Base-by-base conservation (phyloP, 2,888 invertebrate genomes). In the Amphipoea oculea region DNA sequence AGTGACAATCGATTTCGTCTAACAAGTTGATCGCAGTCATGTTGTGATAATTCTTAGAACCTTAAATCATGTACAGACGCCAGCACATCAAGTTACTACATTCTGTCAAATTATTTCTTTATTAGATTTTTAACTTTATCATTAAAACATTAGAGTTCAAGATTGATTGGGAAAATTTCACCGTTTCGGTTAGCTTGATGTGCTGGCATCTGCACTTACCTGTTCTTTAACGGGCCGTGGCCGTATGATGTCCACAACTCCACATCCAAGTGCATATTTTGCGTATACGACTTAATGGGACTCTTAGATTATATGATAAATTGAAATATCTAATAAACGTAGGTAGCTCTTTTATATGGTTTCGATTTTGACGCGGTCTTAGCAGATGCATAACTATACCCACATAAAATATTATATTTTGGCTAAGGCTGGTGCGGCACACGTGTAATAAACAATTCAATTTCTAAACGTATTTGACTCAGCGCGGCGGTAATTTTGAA, bases 401-500 rank as follows among this genome's bases (percentile, higher is more conserved):
- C 11, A 11, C 45, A 11, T 45, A 45, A 11, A 11, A 45, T 45
- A 45, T 45, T 45, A 3, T 1, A n/a, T 4, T 57, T 11, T n/a
- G 57, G 57, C 51, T 51, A 57, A 57, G 4, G 57, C 23, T 60
- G 60, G 60, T n/a, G 60, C n/a, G 60, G 12, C 62, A 29, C 7
- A 62, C 29, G 29, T 29, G n/a, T 62, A 36, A 17, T 29, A 36
- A 20, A 73, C 12, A 36, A 29, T 57, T 45, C 54, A 1, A 62
- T 81, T 81, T 81, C 68, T 69, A 42, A 83, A 81, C 81, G 83
- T 63, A 20, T n/a, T n/a, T 48, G 11, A 0, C 2, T 62, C 29
- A 65, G 7, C 54, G 29, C 40, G 60, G 79, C 63, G 77, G 77
- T 57, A 76, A 77, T 57, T 81, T 82, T 81, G 83, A 81, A 81